Conservation (phyloP, 2,797 vertebrate genomes). For the Pygocentrus nattereri region DNA sequence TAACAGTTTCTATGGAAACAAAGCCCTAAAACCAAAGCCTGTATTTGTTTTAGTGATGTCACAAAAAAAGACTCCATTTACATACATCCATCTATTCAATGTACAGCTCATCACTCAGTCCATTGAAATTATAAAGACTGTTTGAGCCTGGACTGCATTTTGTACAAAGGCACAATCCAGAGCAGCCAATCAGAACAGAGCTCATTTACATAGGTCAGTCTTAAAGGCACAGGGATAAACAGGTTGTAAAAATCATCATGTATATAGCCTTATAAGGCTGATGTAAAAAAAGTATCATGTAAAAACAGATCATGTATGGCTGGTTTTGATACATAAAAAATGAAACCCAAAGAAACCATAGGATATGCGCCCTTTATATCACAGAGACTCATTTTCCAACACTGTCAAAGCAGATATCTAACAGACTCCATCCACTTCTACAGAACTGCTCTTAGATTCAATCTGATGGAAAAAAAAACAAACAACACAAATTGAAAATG, state of each 20-base stretch:
- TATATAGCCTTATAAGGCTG: no score
- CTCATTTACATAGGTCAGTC: not conserved
- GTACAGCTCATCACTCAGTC: no score
- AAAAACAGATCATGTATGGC: no score
- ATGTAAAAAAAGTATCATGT: no score
- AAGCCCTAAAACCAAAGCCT: no score
- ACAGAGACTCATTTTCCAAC: not conserved
- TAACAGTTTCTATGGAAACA: no score
- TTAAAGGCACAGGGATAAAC: not conserved
- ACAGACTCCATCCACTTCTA: conserved; percentile 7
- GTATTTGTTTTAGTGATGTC: no score
- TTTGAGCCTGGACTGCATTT: not conserved
- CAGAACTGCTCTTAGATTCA: conserved; percentile 27
- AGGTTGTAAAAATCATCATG: not conserved
- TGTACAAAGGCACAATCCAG: no score
- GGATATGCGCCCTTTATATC: not conserved
- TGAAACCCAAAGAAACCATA: not conserved
- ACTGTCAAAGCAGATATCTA: not conserved
- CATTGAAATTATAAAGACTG: not conserved
- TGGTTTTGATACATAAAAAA: not conserved
- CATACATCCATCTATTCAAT: no score
- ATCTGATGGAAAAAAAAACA: conserved; percentile 31
- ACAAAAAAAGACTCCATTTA: no score
- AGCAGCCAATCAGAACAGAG: no score
- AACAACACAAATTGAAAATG: conserved; percentile 44